Evolutionary conservation across 2,797 vertebrate species (phyloP).

Genomic region (Rachycentron canadum): DNA sequence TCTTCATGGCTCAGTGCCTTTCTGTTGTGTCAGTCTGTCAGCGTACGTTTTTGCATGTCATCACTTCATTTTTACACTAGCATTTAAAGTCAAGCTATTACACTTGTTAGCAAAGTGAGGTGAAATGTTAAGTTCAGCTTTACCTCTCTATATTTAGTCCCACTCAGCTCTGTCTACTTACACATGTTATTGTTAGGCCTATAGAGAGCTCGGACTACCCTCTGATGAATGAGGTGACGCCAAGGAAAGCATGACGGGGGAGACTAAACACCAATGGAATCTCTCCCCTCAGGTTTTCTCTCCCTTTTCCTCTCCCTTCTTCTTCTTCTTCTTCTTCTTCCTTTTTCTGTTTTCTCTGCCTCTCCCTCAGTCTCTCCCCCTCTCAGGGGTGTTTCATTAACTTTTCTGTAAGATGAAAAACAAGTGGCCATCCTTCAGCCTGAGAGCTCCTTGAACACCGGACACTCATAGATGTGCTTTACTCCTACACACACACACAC

Average conservation of each 20-base stretch:
- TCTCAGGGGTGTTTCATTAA: slow-evolving; percentile 78
- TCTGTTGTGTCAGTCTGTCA: slow-evolving; percentile 62
- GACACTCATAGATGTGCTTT: slow-evolving; percentile 52
- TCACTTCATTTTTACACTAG: slow-evolving; percentile 57
- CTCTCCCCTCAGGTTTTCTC: slow-evolving; percentile 47
- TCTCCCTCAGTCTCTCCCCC: slow-evolving; percentile 25
- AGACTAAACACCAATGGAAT: slow-evolving; percentile 76
- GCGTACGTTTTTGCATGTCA: slow-evolving; percentile 52
- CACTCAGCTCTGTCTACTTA: slow-evolving; percentile 43
- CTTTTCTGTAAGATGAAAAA: slow-evolving; percentile 72
- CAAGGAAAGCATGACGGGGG: slow-evolving; percentile 66
- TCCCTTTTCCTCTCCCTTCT: slow-evolving; percentile 50
- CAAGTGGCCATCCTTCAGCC: slow-evolving; percentile 75
- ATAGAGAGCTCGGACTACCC: slow-evolving; percentile 39
- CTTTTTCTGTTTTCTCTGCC: slow-evolving; percentile 18
- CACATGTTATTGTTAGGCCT: slow-evolving; percentile 71
- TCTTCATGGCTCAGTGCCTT: slow-evolving; percentile 40
- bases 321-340: background rate
- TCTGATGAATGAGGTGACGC: slow-evolving; percentile 78
- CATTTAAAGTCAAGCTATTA: slow-evolving; percentile 31
- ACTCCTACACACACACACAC: slow-evolving; percentile 40
- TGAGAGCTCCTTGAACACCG: slow-evolving; percentile 64
- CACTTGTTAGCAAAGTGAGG: slow-evolving; percentile 32
- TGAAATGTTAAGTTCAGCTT: slow-evolving; percentile 62
- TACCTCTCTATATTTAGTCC: slow-evolving; percentile 58